Conservation (phyloP, 2,113 vertebrate genomes). For the Embiotoca jacksoni region DNA sequence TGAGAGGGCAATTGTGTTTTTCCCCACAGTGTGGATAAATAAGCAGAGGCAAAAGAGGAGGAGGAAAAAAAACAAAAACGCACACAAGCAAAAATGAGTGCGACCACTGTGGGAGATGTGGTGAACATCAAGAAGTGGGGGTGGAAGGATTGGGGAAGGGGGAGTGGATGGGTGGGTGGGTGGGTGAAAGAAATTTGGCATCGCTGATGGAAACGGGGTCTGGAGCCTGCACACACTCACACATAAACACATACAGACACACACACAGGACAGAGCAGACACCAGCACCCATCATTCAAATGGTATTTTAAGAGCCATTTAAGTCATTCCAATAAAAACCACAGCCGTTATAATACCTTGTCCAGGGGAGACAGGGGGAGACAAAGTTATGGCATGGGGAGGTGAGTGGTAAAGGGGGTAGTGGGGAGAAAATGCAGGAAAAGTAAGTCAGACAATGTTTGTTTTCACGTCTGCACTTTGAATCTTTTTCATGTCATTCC, state of each 20-base stretch:
- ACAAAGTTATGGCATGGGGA: constrained; percentile 34
- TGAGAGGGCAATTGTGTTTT: constrained; percentile 62
- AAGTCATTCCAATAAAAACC: constrained; percentile 79
- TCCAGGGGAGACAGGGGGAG: constrained; percentile 48
- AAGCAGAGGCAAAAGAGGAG: constrained; percentile 4
- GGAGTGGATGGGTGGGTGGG: neutral
- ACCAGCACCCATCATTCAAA: constrained; percentile 64
- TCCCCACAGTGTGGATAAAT: constrained; percentile 39
- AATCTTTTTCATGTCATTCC: constrained; percentile 36
- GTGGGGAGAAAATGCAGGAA: constrained; percentile 56
- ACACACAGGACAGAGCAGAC: constrained; percentile 59
- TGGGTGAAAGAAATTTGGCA: constrained; percentile 72
- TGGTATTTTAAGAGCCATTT: constrained; percentile 76
- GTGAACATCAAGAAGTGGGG: constrained; percentile 65
- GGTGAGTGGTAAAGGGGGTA: constrained; percentile 30
- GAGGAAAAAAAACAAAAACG: neutral
- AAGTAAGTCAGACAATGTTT: constrained; percentile 76
- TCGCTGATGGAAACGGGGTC: constrained; percentile 68
- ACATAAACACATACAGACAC: constrained; percentile 37
- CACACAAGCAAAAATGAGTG: constrained; percentile 55
- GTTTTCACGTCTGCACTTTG: constrained; percentile 73
- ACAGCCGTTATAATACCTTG: constrained; percentile 70
- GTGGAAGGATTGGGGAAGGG: constrained; percentile 7
- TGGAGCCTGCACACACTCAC: constrained; percentile 42
- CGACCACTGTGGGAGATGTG: constrained; percentile 72